Percentiles rank a stretch among this genome's conserved stretches.
Conservation (phyloP, 1,140 invertebrate species). For the Trichonephila inaurata region DNA sequence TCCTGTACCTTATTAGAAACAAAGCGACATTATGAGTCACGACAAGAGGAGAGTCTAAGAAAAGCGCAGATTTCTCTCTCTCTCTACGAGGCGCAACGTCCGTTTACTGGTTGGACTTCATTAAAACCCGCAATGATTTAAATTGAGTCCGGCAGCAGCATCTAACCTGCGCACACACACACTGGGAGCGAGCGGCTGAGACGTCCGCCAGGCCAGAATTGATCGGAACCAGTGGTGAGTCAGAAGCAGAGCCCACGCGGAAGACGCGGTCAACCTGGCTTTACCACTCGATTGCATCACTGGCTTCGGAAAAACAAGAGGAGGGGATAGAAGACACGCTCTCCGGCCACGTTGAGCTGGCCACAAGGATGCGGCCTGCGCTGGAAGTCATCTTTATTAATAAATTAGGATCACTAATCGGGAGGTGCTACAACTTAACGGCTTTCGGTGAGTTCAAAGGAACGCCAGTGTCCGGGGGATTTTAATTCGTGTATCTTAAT, state of each 20-base stretch:
- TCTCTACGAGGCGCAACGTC: constrained; percentile 4
- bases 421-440: not conserved
- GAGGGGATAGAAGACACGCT: constrained; percentile 12
- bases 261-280: constrained; percentile 58
- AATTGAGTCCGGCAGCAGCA: constrained; percentile 13
- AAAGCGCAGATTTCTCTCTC: constrained; percentile 7
- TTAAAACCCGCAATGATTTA: constrained; percentile 33
- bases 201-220: not conserved
- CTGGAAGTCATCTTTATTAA: constrained; percentile 26
- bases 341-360: not conserved
- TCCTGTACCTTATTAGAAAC: not conserved
- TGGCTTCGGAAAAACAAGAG: constrained; percentile 17
- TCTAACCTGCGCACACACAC: not conserved
- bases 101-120: constrained; percentile 9
- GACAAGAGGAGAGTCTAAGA: not conserved
- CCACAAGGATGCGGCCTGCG: not conserved
- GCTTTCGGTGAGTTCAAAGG: not conserved
- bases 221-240: constrained; percentile 27
- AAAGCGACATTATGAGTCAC: constrained; percentile 16
- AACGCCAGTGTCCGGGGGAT: too few species aligned
- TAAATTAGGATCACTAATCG: not conserved
- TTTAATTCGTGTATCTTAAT: too few species aligned
- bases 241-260: constrained; percentile 45
- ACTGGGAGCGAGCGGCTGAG: not conserved
- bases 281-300: constrained; percentile 61